phyloP scores from a whole-genome alignment of 2,888 invertebrate species.

The Lomographa bimaculata region DNA sequence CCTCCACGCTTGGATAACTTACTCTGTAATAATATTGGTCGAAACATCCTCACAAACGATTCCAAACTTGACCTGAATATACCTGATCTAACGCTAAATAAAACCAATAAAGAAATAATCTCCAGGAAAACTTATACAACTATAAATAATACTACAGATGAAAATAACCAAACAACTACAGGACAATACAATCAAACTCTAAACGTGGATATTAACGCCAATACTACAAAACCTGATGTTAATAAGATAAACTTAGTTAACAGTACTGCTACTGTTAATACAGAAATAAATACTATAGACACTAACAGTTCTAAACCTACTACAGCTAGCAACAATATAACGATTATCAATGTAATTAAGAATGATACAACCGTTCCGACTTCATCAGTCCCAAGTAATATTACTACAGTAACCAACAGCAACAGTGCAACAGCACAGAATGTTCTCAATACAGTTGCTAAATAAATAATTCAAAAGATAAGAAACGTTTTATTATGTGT shows the following conservation, averaged over 20 bases:
- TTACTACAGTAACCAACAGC: neutral
- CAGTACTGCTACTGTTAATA: no score
- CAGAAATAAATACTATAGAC: no score
- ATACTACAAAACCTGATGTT: constrained; percentile 1
- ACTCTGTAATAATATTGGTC: constrained; percentile 14
- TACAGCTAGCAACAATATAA: no score
- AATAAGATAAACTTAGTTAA: no score
- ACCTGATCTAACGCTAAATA: neutral
- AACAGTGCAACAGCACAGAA: neutral
- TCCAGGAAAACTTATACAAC: constrained; percentile 6
- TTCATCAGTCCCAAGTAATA: no score
- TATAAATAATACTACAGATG: neutral
- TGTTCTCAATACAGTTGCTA: constrained; percentile 5
- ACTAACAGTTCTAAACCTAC: no score
- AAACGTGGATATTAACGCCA: neutral
- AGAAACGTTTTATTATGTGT: no score
- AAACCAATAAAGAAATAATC: constrained; percentile 2
- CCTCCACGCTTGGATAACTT: constrained; percentile 4
- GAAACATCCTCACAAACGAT: constrained; percentile 1
- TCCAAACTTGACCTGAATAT: neutral
- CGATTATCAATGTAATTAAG: no score
- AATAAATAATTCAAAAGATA: constrained; percentile 5
- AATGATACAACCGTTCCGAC: neutral
- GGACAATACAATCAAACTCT: no score
- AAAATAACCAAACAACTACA: no score